Evolutionary conservation across 2,888 invertebrate genomes (phyloP).

Genomic region (Tyria jacobaeae): DNA sequence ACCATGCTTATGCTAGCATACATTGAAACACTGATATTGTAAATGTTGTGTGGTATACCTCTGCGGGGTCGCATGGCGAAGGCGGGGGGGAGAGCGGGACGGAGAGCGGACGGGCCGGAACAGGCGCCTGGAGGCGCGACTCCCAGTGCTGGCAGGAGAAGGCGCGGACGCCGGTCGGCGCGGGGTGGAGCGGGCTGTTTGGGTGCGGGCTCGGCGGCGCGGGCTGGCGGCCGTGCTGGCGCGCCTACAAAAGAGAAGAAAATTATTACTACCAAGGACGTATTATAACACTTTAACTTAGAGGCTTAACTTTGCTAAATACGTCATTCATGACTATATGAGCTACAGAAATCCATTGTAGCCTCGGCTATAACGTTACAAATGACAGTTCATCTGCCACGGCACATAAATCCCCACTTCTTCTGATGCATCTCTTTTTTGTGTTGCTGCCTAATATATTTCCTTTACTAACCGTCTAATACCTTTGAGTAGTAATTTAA

Average conservation of each 20-base stretch:
- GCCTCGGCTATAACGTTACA: too few relatives aligned
- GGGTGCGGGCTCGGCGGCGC: slow-evolving; percentile 84
- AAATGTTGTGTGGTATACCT: slow-evolving; percentile 63
- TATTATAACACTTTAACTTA: too few relatives aligned
- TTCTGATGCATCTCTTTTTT: background rate
- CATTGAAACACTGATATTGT: slow-evolving; percentile 49
- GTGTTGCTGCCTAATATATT: background rate
- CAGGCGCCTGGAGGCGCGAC: slow-evolving; percentile 83
- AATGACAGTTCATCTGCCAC: too few relatives aligned
- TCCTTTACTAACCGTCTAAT: background rate
- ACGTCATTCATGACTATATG: too few relatives aligned
- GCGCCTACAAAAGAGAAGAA: slow-evolving; percentile 63
- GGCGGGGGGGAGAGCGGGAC: slow-evolving; percentile 79
- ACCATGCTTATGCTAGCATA: slow-evolving; percentile 63
- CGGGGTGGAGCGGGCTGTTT: slow-evolving; percentile 84
- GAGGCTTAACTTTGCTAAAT: too few relatives aligned
- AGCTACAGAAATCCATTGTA: too few relatives aligned
- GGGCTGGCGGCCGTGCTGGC: slow-evolving; percentile 86
- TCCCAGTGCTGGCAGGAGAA: slow-evolving; percentile 88
- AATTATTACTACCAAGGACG: background rate
- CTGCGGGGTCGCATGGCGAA: slow-evolving; percentile 81
- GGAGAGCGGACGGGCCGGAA: slow-evolving; percentile 82
- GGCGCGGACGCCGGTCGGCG: slow-evolving; percentile 85
- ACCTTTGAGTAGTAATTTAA: background rate
- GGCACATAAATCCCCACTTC: background rate